Evolutionary conservation across 2,113 vertebrate genomes (phyloP), one percentile per base, ranked within the genome.

Genomic region (Zosterops japonicus): DNA sequence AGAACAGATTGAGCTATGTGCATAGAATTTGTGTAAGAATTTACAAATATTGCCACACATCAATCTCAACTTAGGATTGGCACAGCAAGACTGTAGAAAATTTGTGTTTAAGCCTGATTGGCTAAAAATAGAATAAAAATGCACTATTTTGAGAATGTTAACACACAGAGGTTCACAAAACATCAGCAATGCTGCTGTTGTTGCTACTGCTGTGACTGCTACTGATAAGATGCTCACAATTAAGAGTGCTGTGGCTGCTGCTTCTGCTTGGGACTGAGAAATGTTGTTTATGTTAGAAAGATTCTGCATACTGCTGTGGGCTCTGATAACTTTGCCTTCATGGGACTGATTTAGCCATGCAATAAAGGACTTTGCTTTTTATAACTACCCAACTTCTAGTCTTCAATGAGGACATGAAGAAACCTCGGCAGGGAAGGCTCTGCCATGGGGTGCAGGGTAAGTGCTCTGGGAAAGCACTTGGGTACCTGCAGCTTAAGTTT

Each of bases 371-470:
- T 56, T 56, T 33, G 31, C 55, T 56, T 56, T 56, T 56, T 56
- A 56, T 20, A 56, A 9, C 31, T 22, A 56, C 31, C 31, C 31
- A 22, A 13, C 55, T 22, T n/a, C 33, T 55, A 23, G 33, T 57
- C 56, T n/a, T 57, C 21, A n/a, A 13, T 33, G 31, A 56, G 19
- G 53, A 20, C 3, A 19, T 33, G 31, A 56, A 31, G 31, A 56
- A n/a, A n/a, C 8, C 20, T 56, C 5, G 8, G 20, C 53, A 55
- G 55, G 0, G 8, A 28, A 42, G 47, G 63, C 39, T 67, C 31
- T 33, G 14, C 4, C 9, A 2, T 0, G 6, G 28, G 16, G 6
- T 78, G 46, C 42, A 50, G 12, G 33, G 7, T 7, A 11, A 1
- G 21, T 22, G 60, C 47, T 9, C 31, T 46, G n/a, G 25, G 61